Conservation (phyloP, 2,797 vertebrate species). For the Octomys mimax region DNA sequence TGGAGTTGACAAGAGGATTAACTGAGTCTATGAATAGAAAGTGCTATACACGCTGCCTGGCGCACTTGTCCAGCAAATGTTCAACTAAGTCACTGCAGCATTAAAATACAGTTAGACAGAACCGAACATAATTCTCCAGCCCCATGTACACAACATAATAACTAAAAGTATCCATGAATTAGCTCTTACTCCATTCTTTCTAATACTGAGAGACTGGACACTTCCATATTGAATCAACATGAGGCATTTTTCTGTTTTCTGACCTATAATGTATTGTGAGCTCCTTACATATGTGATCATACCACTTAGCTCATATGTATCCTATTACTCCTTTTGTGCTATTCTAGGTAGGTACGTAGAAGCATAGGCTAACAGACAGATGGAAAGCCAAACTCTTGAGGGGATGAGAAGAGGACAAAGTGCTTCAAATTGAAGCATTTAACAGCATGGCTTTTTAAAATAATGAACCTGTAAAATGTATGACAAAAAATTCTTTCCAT, state of each 20-base stretch:
- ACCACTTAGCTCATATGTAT: not conserved
- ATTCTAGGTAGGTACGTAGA: not conserved
- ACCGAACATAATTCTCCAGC: not conserved
- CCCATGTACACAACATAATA: not conserved
- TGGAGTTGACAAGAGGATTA: conserved; percentile 13
- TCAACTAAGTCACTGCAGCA: conserved; percentile 36
- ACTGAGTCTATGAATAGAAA: conserved; percentile 45
- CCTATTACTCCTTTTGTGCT: too few relatives aligned
- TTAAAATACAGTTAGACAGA: conserved; percentile 55
- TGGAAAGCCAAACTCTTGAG: not conserved
- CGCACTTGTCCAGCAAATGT: conserved; percentile 33
- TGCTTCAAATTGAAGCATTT: not conserved
- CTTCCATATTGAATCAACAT: conserved; percentile 20
- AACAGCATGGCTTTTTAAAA: conserved; percentile 8
- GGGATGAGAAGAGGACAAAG: not conserved
- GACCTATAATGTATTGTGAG: not conserved
- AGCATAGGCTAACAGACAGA: not conserved
- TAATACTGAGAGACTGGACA: not conserved
- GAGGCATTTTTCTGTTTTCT: not conserved
- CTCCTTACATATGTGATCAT: not conserved
- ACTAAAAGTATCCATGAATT: conserved; percentile 44
- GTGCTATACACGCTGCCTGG: not conserved
- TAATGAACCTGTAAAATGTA: not conserved
- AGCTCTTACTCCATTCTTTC: conserved; percentile 27
- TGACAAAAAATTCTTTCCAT: conserved; percentile 13